A percentile compares a stretch with the other conserved stretches of the same genome.
Evolutionary conservation across 1,140 invertebrate genomes (phyloP).

Genomic region (Rhyzopertha dominica): DNA sequence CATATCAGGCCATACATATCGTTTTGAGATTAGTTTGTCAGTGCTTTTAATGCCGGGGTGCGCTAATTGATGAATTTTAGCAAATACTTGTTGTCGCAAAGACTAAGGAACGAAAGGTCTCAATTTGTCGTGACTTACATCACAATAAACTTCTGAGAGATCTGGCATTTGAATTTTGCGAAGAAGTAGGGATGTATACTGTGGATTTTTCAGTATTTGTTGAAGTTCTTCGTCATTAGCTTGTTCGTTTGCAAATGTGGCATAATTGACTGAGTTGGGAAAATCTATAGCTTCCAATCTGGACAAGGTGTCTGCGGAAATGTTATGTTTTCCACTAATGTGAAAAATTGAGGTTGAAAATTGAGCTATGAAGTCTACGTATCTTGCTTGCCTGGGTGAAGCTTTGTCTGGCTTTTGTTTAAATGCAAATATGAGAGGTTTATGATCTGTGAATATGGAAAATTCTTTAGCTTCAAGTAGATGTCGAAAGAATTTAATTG

Average conservation of each 20-base stretch:
- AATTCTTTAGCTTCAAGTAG: conserved; percentile 38
- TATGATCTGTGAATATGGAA: too few relatives aligned
- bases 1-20: too few relatives aligned
- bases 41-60: too few relatives aligned
- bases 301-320: conserved; percentile 34
- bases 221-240: conserved; percentile 8
- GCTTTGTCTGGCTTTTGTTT: conserved; percentile 11
- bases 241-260: conserved; percentile 5
- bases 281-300: conserved; percentile 13
- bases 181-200: too few relatives aligned
- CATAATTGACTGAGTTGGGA: conserved; percentile 6
- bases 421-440: too few relatives aligned
- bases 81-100: too few relatives aligned
- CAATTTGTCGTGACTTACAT: too few relatives aligned
- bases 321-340: conserved; percentile 34
- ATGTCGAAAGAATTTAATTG: conserved; percentile 35
- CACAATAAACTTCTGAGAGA: too few relatives aligned
- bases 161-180: too few relatives aligned
- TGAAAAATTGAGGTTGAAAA: conserved; percentile 40
- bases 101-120: too few relatives aligned
- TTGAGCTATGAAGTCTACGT: conserved; percentile 38
- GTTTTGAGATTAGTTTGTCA: too few relatives aligned
- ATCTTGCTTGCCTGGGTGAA: conserved; percentile 27
- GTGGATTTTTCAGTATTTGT: conserved; percentile 41
- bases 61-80: too few relatives aligned